Percentiles rank a stretch among this genome's conserved stretches.
Conservation (phyloP, 2,113 vertebrate species). For the Solea solea region DNA sequence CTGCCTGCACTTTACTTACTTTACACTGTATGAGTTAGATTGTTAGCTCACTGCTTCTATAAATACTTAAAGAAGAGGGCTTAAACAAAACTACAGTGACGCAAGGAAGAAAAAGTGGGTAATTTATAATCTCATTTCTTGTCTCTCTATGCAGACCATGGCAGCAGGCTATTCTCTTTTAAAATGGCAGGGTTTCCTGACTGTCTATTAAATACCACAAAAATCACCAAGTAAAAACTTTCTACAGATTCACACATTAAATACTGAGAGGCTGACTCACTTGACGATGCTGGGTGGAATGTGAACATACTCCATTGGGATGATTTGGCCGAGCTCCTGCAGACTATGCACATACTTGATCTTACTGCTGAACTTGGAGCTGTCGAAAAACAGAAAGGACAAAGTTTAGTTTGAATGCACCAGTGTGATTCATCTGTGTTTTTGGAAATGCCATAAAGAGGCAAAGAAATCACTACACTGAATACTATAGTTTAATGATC, state of each 20-base stretch:
- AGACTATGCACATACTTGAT: conserved; percentile 90
- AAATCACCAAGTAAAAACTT: not conserved
- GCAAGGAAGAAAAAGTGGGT: not conserved
- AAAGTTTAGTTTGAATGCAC: not conserved
- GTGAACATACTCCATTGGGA: conserved; percentile 92
- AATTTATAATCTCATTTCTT: no score
- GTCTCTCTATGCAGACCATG: not conserved
- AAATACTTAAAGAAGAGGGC: no score
- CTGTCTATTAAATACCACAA: no score
- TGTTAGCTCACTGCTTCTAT: no score
- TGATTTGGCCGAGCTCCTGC: conserved; percentile 87
- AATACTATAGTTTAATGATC: not conserved
- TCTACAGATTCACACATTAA: not conserved
- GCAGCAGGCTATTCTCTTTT: no score
- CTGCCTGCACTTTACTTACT: not conserved
- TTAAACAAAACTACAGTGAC: no score
- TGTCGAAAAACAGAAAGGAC: conserved; percentile 58
- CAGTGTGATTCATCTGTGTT: not conserved
- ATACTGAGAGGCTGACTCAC: conserved; percentile 80
- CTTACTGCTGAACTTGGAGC: conserved; percentile 96
- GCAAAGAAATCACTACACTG: not conserved
- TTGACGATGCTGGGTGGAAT: conserved; percentile 92
- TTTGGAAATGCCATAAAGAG: not conserved
- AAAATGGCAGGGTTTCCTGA: not conserved
- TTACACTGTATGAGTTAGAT: not conserved